Conservation (phyloP, 2,888 invertebrate genomes). For the Calameuta pallipes region DNA sequence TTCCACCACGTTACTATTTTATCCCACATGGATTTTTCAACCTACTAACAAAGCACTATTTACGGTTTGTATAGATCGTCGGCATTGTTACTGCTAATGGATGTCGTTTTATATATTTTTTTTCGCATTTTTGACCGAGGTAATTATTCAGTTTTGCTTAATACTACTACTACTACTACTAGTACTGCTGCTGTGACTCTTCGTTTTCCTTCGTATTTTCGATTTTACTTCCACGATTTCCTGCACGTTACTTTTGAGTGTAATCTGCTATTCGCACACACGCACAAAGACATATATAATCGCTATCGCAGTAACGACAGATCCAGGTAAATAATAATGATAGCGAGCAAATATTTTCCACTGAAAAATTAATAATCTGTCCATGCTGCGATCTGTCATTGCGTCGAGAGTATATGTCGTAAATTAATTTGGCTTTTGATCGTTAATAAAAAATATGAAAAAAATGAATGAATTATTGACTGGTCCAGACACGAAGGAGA, state of each 20-base stretch:
- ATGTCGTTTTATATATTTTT: neutral
- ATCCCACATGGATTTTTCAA: conserved; percentile 11
- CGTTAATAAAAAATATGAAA: neutral
- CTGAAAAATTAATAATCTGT: neutral
- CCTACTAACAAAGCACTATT: conserved; percentile 20
- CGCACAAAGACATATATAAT: neutral
- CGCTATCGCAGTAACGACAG: neutral
- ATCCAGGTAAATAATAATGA: neutral
- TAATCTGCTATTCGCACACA: neutral
- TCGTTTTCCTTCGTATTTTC: neutral
- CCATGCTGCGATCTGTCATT: neutral
- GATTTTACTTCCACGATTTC: neutral
- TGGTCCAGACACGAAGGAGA: conserved; percentile 40
- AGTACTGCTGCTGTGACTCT: neutral
- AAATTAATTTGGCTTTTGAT: neutral
- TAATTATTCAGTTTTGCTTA: conserved; percentile 9
- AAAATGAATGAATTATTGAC: neutral
- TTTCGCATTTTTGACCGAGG: neutral
- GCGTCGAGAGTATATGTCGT: neutral
- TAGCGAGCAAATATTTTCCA: neutral
- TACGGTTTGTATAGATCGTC: neutral
- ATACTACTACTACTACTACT: neutral
- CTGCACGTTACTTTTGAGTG: neutral
- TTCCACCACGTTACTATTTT: conserved; percentile 2
- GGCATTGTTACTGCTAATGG: conserved; percentile 8